phyloP scores from a whole-genome alignment of 1,140 invertebrate genomes.

The Leptopilina boulardi region DNA sequence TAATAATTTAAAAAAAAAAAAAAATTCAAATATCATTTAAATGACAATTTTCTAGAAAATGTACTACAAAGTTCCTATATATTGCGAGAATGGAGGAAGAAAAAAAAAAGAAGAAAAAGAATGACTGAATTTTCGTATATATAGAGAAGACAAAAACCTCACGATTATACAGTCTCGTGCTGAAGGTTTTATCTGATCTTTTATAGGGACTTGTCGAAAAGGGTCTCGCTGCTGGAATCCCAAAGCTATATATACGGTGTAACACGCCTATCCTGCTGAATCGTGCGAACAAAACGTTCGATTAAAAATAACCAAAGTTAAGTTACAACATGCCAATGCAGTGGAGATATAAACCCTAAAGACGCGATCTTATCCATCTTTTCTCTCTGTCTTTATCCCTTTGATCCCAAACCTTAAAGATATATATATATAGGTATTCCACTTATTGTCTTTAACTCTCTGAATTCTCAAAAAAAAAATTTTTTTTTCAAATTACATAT shows the following conservation, averaged over 20 bases:
- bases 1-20: too few relatives aligned
- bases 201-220: conserved; percentile 17
- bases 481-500: too few relatives aligned
- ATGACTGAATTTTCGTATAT: not conserved
- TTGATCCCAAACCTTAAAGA: not conserved
- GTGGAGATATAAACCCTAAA: not conserved
- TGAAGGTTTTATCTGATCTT: conserved; percentile 2
- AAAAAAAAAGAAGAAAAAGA: not conserved
- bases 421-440: too few relatives aligned
- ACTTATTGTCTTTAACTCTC: too few relatives aligned
- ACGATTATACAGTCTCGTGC: conserved; percentile 12
- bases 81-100: not conserved
- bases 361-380: conserved; percentile 11
- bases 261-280: not conserved
- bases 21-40: too few relatives aligned
- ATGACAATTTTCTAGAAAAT: not conserved
- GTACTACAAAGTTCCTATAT: not conserved
- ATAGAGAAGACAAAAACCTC: not conserved
- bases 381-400: not conserved
- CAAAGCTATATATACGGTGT: not conserved
- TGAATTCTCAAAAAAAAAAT: not conserved
- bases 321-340: conserved; percentile 16
- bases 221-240: conserved; percentile 15
- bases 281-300: conserved; percentile 8
- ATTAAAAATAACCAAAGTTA: conserved; percentile 15